Evolutionary conservation across 2,888 invertebrate species (phyloP), one percentile per base, ranked within the genome.

Genomic region (Iphiclides podalirius): DNA sequence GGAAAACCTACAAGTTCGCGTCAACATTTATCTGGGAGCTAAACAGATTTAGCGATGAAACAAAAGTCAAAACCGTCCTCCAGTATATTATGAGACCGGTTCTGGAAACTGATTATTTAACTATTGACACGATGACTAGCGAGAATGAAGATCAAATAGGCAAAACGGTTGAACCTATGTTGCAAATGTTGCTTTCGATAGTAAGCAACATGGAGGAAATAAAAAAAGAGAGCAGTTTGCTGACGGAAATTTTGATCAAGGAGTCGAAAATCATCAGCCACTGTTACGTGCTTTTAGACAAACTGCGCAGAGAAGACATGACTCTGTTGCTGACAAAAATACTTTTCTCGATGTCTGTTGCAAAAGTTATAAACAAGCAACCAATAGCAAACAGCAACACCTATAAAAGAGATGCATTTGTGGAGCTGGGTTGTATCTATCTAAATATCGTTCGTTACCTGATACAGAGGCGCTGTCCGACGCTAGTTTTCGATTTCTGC

Each of bases 1-100:
- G 92, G 31, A 92, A 93, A 66, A 91, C 92, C 4, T 91, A 92
- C 46, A 89, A 90, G 51, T 92, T 95, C 60, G 78, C 94, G 12
- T 89, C 90, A 12, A 83, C 85, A 52, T 86, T 94, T 46, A 63
- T 93, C 0, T 90, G 90, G 76, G 90, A 88, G 67, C 72, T 90
- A 1, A 82, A 88, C 13, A 86, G 90, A 41, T 75, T 89, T 1
- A 70, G 63, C 28, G 89, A 92, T 58, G 70, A 72, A 36, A 66
- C 72, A 12, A 79, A 88, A 49, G 78, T 90, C 52, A 61, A 53
- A 54, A 7, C 34, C 14, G 88, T 94, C 4, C 67, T 94, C 1
- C 63, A 67, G 11, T 79, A 84, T 54, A 89, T 94, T 15, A 70
- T 92, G 38, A 79, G 81, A 38, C 93, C 93, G 0, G 67, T 94